Base-by-base conservation (phyloP, 2,797 vertebrate species). In the Gila robusta region DNA sequence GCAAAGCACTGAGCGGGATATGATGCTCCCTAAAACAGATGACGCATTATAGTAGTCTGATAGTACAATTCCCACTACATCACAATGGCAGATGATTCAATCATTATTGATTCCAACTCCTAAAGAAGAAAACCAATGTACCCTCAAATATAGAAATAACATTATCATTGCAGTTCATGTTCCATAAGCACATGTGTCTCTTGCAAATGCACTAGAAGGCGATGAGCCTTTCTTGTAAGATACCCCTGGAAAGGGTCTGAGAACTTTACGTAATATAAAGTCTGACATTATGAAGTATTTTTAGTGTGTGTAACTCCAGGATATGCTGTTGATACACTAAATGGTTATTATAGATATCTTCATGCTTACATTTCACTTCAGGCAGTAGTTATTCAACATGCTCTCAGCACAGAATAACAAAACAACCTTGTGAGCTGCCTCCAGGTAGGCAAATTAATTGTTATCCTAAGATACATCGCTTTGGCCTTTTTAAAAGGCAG, bases 311-410 rank as follows among this genome's bases (percentile, higher is more conserved):
- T 77, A 56, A 12, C 47, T 39, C 37, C 49, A 79, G 66, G 64
- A 79, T 78, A 77, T 79, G 17, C 49, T 32, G 21, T 77, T 84
- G 59, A 76, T 37, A 37, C 28, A 49, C 21, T 37, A 11, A 59
- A 70, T 44, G 37, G 11, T 85, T 54, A 52, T 81, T 81, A 52
- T 49, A 52, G 19, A 81, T 81, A 37, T 81, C 21, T 37, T 81
- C 79, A 64, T 78, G 64, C 35, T 78, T 70, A 26, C 16, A 70
- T 78, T 84, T 54, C 73, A 70, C 35, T 67, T 79, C 37, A 44
- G 74, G 74, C 52, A 59, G 12, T 41, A 35, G 66, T 71, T 56
- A 44, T 47, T 62, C n/a, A 71, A 23, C 64, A 17, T 41, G 64
- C 74, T 39, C 8, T 78, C 32, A 54, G 8, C 4, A 77, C 41